These are phyloP conservation scores for Anguilla japonica DNA, from an alignment of 2,113 vertebrate species.

Conservation along the genomic window DNA sequence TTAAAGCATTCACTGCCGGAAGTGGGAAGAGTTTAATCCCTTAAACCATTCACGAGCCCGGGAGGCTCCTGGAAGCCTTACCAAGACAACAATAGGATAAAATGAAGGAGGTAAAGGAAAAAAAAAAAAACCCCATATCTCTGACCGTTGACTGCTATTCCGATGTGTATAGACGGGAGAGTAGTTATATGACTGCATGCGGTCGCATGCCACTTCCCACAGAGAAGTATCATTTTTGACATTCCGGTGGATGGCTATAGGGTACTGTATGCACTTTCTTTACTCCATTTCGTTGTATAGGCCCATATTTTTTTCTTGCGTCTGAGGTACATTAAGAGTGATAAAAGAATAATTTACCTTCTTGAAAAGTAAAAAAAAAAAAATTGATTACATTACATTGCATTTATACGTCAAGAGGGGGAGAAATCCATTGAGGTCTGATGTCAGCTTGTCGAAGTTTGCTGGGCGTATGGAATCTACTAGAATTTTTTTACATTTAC, in stretches of 20 bases:
- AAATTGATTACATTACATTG: no score
- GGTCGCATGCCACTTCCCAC: background rate
- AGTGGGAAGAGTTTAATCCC: background rate
- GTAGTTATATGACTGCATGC: background rate
- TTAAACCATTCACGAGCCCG: conserved; percentile 1
- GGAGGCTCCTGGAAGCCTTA: conserved; percentile 3
- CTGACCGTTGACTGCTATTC: background rate
- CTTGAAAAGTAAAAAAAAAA: background rate
- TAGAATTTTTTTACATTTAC: conserved; percentile 25
- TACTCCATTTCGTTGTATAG: background rate
- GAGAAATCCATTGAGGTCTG: background rate
- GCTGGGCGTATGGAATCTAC: conserved; percentile 13
- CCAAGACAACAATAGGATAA: background rate
- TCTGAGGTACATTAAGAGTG: conserved; percentile 29
- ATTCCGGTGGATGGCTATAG: background rate
- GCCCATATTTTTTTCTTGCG: conserved; percentile 3
- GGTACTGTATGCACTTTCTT: background rate
- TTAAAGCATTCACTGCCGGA: background rate
- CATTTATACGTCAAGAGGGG: no score
- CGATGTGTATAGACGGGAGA: background rate
- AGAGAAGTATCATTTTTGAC: background rate
- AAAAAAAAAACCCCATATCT: background rate
- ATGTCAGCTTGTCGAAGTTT: background rate
- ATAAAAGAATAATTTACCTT: background rate
- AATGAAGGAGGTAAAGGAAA: background rate